Evolutionary conservation across 2,113 vertebrate genomes (phyloP).

Genomic region (Varanus komodoensis): DNA sequence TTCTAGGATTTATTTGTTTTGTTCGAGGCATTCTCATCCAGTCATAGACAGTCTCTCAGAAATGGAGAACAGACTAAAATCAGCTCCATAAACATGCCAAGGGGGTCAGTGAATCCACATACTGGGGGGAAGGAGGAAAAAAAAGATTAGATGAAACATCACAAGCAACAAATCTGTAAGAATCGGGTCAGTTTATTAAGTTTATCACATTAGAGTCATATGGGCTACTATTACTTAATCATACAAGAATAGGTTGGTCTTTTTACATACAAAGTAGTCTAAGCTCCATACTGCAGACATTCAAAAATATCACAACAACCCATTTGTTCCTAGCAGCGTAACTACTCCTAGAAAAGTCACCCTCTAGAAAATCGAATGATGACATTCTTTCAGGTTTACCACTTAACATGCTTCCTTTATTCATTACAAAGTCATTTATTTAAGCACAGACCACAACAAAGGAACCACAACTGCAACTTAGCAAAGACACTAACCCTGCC

Average conservation of each 20-base stretch:
- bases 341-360: background rate
- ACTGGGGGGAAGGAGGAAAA: slow-evolving; percentile 51
- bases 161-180: background rate
- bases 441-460: background rate
- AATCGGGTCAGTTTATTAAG: background rate
- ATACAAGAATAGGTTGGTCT: background rate
- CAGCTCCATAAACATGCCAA: slow-evolving; percentile 81
- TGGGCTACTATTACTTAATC: background rate
- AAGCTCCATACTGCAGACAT: background rate
- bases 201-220: background rate
- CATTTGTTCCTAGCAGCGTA: background rate
- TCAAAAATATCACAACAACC: background rate
- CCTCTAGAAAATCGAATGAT: slow-evolving; percentile 54
- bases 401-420: slow-evolving; percentile 40
- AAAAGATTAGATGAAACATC: background rate
- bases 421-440: background rate
- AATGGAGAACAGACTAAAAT: slow-evolving; percentile 69
- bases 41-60: slow-evolving; percentile 70
- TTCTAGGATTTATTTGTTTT: slow-evolving; percentile 98
- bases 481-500: background rate
- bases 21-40: slow-evolving; percentile 95
- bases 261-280: background rate
- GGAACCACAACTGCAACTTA: background rate
- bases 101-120: slow-evolving; percentile 76
- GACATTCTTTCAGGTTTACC: slow-evolving; percentile 60